Percentiles rank a stretch among this genome's conserved stretches.
phyloP scores from a whole-genome alignment of 2,888 invertebrate genomes.

The Oxyteleia sp. region DNA sequence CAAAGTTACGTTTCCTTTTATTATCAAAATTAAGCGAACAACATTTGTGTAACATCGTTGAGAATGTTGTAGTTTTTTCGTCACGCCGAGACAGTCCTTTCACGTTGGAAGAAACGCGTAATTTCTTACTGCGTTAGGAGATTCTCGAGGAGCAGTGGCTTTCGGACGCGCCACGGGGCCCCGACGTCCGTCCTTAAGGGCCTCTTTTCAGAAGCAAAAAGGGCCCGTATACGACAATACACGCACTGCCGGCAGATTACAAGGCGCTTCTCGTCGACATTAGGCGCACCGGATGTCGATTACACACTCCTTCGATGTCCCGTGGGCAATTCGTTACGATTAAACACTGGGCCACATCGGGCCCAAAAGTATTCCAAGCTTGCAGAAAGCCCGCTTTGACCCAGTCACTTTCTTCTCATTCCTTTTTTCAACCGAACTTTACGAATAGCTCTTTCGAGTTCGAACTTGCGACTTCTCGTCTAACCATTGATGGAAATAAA shows the following conservation, averaged over 20 bases:
- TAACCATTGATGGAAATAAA: background rate
- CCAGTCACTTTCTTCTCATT: background rate
- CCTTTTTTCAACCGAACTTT: background rate
- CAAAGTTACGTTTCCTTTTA: background rate
- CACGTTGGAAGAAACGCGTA: constrained; percentile 27
- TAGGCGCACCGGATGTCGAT: constrained; percentile 82
- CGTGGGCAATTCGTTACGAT: constrained; percentile 76
- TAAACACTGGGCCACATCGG: constrained; percentile 62
- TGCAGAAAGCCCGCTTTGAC: constrained; percentile 15
- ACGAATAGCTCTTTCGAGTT: constrained; percentile 1
- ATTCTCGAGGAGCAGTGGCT: constrained; percentile 22
- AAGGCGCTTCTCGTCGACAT: constrained; percentile 79
- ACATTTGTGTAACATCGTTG: constrained; percentile 39
- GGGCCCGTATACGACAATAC: constrained; percentile 74
- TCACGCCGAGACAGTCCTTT: constrained; percentile 30
- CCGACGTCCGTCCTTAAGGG: constrained; percentile 35
- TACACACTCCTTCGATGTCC: constrained; percentile 76
- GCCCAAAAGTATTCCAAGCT: constrained; percentile 23
- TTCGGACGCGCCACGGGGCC: constrained; percentile 43
- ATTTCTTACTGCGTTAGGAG: constrained; percentile 20
- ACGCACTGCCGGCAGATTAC: constrained; percentile 79
- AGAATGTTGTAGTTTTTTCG: constrained; percentile 45
- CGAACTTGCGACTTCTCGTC: background rate
- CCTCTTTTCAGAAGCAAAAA: constrained; percentile 74
- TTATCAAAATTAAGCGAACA: constrained; percentile 11